These are phyloP conservation scores for Rotaria sp. DNA, from an alignment of 2,888 invertebrate species.

Conservation along the genomic window DNA sequence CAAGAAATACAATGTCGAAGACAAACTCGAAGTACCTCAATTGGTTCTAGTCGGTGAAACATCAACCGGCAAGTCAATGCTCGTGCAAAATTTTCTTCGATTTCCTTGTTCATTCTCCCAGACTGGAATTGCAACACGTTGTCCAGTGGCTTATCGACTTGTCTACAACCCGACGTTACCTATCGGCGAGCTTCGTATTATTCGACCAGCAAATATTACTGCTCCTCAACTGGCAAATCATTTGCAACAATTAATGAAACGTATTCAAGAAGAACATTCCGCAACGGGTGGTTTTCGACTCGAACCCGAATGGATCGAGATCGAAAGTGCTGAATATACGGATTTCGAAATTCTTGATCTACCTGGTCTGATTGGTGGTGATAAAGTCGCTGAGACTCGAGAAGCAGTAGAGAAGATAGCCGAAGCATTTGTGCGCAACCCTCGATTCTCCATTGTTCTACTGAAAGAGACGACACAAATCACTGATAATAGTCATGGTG, in stretches of 20 bases:
- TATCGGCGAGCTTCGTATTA: not conserved
- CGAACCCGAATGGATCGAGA: not conserved
- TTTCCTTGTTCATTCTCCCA: constrained; percentile 4
- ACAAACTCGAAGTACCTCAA: not conserved
- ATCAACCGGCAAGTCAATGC: not conserved
- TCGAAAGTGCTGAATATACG: not conserved
- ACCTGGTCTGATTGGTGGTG: not conserved
- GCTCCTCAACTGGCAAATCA: not conserved
- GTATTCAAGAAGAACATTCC: not conserved
- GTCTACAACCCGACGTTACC: not conserved
- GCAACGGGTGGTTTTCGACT: not conserved
- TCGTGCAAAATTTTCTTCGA: not conserved
- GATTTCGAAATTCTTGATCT: not conserved
- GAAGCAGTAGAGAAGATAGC: not conserved
- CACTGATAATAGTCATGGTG: not conserved
- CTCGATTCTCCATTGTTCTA: not conserved
- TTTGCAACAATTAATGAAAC: not conserved
- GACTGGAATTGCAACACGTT: not conserved
- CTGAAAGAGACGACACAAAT: not conserved
- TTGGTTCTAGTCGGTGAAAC: not conserved
- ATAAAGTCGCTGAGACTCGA: not conserved
- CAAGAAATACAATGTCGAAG: not conserved
- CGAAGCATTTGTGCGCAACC: not conserved
- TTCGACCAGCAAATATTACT: not conserved
- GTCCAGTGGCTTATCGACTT: not conserved